Base-by-base conservation (phyloP, 2,113 vertebrate genomes). In the Sterna hirundo region DNA sequence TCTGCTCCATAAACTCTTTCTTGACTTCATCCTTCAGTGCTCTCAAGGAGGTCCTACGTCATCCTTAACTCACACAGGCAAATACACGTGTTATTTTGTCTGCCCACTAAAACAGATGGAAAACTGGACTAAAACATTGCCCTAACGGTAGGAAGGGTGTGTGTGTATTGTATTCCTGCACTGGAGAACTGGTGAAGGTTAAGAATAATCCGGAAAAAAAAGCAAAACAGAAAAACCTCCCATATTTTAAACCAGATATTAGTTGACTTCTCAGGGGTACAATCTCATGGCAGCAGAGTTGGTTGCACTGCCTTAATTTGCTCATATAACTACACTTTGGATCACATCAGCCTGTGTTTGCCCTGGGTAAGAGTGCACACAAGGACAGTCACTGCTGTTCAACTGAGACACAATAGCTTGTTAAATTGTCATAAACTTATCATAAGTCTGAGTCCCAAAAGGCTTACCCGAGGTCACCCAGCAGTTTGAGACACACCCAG, bases 391-490 rank as follows among this genome's bases (percentile, higher is more conserved):
- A 94, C 85, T 96, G 96, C 92, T 92, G 84, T 85, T 95, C 87
- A 94, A 42, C 84, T 94, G 93, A 96, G 96, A 97, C 93, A 97
- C 96, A 97, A 97, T 97, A 91, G 96, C 92, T 95, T 96, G 94
- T 96, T 97, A 97, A 96, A 96, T 96, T 96, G 93, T 94, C 93
- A 94, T 93, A 93, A 97, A 94, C 88, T 81, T 72, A 96, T 96
- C 96, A 82, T 71, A 95, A 95, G 95, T 88, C 91, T 96, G 81
- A 96, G 82, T 92, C 95, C 94, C 96, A 95, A 95, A 88, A 84
- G 92, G 79, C 86, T 97, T 96, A 95, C 91, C 95, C 96, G 27
- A 95, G 95, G 96, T 97, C 96, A 96, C 88, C 88, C 95, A 86
- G 80, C 92, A 95, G 80, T 94, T 72, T 94, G 80, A 93, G 95